Base-by-base conservation (phyloP, 2,113 vertebrate species). In the Prionailurus viverrinus region DNA sequence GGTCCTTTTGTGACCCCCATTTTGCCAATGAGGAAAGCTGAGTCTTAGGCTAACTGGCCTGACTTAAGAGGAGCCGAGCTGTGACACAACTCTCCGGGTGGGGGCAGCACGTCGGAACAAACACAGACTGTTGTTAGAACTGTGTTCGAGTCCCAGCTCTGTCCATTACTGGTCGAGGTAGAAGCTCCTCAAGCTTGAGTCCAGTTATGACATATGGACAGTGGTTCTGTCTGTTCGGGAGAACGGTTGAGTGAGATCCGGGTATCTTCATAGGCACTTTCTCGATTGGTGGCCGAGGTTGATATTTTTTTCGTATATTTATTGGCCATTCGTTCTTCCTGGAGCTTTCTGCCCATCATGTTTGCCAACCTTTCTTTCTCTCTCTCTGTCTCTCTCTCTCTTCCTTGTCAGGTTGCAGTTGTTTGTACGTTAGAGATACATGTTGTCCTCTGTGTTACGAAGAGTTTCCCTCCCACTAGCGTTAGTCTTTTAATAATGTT, bases 231-330 rank as follows among this genome's bases (percentile, higher is more conserved):
- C 48, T 87, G 36, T 71, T 36, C 45, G 86, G 29, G 39, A 36
- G 58, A 66, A 82, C 41, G 51, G 45, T 61, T 85, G 29, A 3
- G 11, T 80, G 79, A 92, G 63, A 58, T 79, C 68, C 63, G 55
- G 55, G 31, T 41, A n/a, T 87, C 90, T 96, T 97, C 31, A 4
- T 63, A 18, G 48, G 10, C 69, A 19, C 95, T 92, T 97, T 92
- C 73, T 27, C 83, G n/a, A 85, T 90, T 36, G 65, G 33, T 81
- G 61, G 2, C 63, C 1, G 68, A 80, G 66, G 41, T 66, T 89
- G 76, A 41, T 27, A 31, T 33, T 69, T 86, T 80, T 84, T 94
- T 81, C 36, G 23, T 31, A 2, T 74, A 55, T 74, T 93, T 97
- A 55, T 90, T 83, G 14, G 55, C 78, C 58, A 81, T 78, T 91